Conservation (phyloP, 1,140 invertebrate genomes). For the Neotoxoptera formosana region DNA sequence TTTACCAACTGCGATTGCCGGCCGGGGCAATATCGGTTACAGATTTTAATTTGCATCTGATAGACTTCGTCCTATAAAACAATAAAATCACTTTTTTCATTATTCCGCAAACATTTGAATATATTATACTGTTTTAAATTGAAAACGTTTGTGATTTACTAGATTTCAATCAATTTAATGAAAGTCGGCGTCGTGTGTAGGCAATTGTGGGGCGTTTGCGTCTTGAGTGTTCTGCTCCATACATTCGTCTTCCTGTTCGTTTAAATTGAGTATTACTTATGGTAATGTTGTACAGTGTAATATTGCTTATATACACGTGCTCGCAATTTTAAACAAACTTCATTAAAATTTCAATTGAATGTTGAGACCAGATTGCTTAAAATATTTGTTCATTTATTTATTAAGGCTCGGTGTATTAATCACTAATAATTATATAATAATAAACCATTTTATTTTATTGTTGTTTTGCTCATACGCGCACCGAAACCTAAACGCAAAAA, state of each 20-base stretch:
- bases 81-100: not conserved
- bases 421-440: not conserved
- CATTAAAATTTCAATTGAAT: not conserved
- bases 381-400: not conserved
- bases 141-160: slow-evolving; percentile 42
- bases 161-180: slow-evolving; percentile 18
- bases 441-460: too few species aligned
- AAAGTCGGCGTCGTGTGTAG: slow-evolving; percentile 20
- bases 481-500: too few species aligned
- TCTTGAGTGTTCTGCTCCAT: not conserved
- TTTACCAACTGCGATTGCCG: not conserved
- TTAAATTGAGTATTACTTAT: slow-evolving; percentile 36
- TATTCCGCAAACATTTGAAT: not conserved
- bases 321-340: not conserved
- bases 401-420: not conserved
- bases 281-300: not conserved
- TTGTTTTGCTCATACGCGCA: too few species aligned
- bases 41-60: slow-evolving; percentile 14
- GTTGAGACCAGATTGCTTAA: not conserved
- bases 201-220: slow-evolving; percentile 15
- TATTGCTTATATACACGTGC: not conserved
- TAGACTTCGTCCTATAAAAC: not conserved
- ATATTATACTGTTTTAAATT: slow-evolving; percentile 27
- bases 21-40: not conserved
- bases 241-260: slow-evolving; percentile 8